Evolutionary conservation across 2,113 vertebrate genomes (phyloP).

Genomic region (Trematocara marginatum): DNA sequence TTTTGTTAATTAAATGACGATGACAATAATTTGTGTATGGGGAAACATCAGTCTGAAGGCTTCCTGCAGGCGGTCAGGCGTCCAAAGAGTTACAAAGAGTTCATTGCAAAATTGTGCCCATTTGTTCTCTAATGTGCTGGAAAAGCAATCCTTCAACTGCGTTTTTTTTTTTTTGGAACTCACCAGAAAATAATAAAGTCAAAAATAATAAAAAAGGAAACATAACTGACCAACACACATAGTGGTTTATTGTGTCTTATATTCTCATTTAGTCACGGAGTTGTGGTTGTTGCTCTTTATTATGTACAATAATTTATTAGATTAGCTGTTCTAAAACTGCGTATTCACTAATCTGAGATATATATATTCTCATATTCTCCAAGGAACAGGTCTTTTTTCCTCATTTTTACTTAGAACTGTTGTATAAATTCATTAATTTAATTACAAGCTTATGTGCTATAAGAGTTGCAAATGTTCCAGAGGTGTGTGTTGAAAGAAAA

Average conservation of each 20-base stretch:
- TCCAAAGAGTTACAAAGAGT: background rate
- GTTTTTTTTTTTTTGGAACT: background rate
- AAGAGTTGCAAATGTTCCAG: constrained; percentile 67
- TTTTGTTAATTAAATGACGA: background rate
- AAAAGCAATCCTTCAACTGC: constrained; percentile 12
- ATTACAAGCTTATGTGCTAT: constrained; percentile 51
- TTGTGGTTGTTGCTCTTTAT: constrained; percentile 65
- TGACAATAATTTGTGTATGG: background rate
- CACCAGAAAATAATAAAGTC: constrained; percentile 12
- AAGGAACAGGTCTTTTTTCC: background rate
- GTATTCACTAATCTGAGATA: constrained; percentile 13
- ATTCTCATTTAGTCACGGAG: constrained; percentile 67
- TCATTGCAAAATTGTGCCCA: background rate
- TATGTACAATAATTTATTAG: constrained; percentile 95
- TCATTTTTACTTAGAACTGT: background rate
- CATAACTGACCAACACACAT: constrained; percentile 57
- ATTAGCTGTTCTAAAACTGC: constrained; percentile 64
- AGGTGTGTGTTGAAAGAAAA: background rate
- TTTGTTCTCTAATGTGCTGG: background rate
- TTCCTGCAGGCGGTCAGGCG: background rate
- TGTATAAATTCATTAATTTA: constrained; percentile 28
- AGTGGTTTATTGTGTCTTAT: constrained; percentile 75
- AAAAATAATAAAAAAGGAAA: constrained; percentile 61
- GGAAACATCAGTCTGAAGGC: background rate
- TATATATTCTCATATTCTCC: background rate